phyloP scores from a whole-genome alignment of 2,797 vertebrate genomes.

The Cyclopterus lumpus region DNA sequence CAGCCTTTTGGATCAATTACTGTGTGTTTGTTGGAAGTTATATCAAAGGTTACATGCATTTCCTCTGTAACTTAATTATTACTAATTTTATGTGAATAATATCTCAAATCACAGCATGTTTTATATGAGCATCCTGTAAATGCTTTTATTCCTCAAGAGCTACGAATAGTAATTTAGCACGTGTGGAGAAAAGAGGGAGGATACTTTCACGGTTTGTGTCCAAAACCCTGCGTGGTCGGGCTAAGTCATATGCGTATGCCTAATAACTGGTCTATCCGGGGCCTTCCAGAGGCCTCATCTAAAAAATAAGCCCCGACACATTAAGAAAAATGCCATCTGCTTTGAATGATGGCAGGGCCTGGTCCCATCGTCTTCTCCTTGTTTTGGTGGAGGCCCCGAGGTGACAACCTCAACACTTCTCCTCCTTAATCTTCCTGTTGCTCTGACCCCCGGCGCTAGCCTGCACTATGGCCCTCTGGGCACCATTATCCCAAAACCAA shows the following conservation, averaged over 20 bases:
- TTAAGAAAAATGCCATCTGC: slow-evolving; percentile 82
- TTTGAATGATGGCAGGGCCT: slow-evolving; percentile 77
- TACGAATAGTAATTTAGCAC: neutral
- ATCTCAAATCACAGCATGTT: neutral
- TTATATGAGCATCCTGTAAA: neutral
- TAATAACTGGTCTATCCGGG: slow-evolving; percentile 80
- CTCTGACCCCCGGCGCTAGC: slow-evolving; percentile 69
- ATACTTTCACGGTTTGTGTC: slow-evolving; percentile 71
- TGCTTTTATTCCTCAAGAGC: neutral
- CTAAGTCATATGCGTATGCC: slow-evolving; percentile 76
- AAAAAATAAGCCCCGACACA: slow-evolving; percentile 82
- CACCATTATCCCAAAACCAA: slow-evolving; percentile 71
- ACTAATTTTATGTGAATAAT: too few relatives aligned
- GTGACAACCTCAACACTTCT: slow-evolving; percentile 84
- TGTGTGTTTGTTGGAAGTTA: slow-evolving; percentile 28
- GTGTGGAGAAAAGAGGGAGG: slow-evolving; percentile 34
- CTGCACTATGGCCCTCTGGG: slow-evolving; percentile 63
- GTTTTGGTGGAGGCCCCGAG: slow-evolving; percentile 72
- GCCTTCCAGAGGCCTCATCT: slow-evolving; percentile 80
- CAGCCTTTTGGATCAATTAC: slow-evolving; percentile 47
- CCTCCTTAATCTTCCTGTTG: slow-evolving; percentile 76
- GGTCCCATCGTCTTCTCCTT: slow-evolving; percentile 61
- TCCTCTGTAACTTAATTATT: neutral
- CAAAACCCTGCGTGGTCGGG: slow-evolving; percentile 81
- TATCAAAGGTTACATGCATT: slow-evolving; percentile 4